Percentiles rank a stretch among this genome's conserved stretches.
phyloP scores from a whole-genome alignment of 2,113 vertebrate genomes.

The Channa maculata region DNA sequence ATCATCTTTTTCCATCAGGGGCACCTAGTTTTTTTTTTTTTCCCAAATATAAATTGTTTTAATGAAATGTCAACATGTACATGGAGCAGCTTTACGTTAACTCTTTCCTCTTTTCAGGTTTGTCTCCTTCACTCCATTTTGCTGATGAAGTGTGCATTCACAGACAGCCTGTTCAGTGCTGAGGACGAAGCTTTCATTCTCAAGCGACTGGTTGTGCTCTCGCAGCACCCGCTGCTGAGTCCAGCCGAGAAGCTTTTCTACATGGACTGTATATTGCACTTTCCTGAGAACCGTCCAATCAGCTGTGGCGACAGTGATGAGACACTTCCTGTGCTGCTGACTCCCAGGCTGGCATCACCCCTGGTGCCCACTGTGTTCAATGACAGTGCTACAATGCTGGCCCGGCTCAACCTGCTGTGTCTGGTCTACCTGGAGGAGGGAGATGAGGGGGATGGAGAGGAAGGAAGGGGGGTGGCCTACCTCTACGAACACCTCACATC shows the following conservation, averaged over 20 bases:
- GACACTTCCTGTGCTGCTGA: slow-evolving; percentile 85
- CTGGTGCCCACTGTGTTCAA: slow-evolving; percentile 88
- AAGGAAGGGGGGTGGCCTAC: slow-evolving; percentile 76
- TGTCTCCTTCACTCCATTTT: slow-evolving; percentile 86
- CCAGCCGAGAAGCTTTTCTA: slow-evolving; percentile 86
- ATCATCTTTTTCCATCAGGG: too few relatives aligned
- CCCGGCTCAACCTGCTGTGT: slow-evolving; percentile 85
- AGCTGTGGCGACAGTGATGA: slow-evolving; percentile 82
- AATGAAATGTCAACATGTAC: too few relatives aligned
- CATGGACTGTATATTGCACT: slow-evolving; percentile 88
- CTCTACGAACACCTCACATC: slow-evolving; percentile 84
- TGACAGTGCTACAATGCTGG: slow-evolving; percentile 84
- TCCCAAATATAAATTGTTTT: too few relatives aligned
- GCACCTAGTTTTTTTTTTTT: too few relatives aligned
- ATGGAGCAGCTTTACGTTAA: not conserved
- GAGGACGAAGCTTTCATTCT: slow-evolving; percentile 90
- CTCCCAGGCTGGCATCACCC: slow-evolving; percentile 75
- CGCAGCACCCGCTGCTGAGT: slow-evolving; percentile 87
- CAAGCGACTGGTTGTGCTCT: slow-evolving; percentile 85
- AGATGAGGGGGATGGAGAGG: slow-evolving; percentile 75
- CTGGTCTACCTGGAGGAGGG: slow-evolving; percentile 86
- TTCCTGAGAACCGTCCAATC: slow-evolving; percentile 91
- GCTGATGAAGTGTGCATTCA: slow-evolving; percentile 89
- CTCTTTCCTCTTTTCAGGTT: slow-evolving; percentile 39
- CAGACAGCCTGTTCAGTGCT: slow-evolving; percentile 89